Evolutionary conservation across 2,888 invertebrate genomes (phyloP).

Genomic region (Tanytarsus gracilentus): DNA sequence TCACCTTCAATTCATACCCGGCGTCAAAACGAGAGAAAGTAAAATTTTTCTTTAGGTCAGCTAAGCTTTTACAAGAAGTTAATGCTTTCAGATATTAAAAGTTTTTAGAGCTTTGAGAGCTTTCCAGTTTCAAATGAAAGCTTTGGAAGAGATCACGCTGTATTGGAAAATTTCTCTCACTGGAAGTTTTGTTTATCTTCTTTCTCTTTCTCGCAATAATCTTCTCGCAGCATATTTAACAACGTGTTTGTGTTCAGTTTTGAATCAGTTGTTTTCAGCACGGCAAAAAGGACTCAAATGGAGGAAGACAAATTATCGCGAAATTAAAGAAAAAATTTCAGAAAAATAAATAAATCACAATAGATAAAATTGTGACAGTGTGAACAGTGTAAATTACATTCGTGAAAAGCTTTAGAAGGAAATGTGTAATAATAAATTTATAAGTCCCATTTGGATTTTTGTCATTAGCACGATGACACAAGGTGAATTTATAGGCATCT

Average conservation of each 20-base stretch:
- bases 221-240: not conserved
- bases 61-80: too few relatives aligned
- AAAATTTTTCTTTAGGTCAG: too few relatives aligned
- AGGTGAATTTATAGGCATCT: constrained; percentile 14
- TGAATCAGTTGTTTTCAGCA: not conserved
- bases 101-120: not conserved
- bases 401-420: too few relatives aligned
- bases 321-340: not conserved
- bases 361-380: not conserved
- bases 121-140: too few relatives aligned
- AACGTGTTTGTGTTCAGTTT: not conserved
- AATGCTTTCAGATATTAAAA: too few relatives aligned
- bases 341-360: constrained; percentile 5
- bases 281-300: not conserved
- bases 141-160: too few relatives aligned
- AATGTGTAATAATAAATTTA: constrained; percentile 12
- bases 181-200: not conserved
- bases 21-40: too few relatives aligned
- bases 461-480: not conserved
- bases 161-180: too few relatives aligned
- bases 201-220: not conserved
- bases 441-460: not conserved
- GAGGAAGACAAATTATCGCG: not conserved
- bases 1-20: too few relatives aligned
- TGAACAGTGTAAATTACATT: not conserved